Conservation (phyloP, 2,113 vertebrate genomes). For the Brachypodius melanocephalos region DNA sequence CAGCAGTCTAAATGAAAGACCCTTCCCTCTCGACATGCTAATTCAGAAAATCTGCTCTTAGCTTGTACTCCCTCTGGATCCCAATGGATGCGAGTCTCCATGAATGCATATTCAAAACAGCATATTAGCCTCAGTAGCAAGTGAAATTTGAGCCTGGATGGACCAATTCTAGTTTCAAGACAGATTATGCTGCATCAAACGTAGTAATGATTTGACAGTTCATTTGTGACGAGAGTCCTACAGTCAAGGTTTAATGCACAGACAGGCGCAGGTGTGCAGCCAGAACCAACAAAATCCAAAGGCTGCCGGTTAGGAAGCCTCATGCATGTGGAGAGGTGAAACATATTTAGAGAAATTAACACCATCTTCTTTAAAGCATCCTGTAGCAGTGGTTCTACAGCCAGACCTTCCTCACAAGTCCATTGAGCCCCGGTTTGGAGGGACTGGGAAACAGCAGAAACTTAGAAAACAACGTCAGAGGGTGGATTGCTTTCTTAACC, state of each 20-base stretch:
- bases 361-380: slow-evolving; percentile 83
- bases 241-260: slow-evolving; percentile 88
- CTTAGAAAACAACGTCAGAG: not conserved
- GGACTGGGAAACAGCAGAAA: not conserved
- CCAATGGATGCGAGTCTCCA: slow-evolving; percentile 87
- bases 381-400: slow-evolving; percentile 81
- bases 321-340: slow-evolving; percentile 77
- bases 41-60: slow-evolving; percentile 98
- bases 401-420: slow-evolving; percentile 64
- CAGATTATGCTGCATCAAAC: slow-evolving; percentile 99
- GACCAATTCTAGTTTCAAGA: slow-evolving; percentile 98
- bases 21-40: slow-evolving; percentile 98
- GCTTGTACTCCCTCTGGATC: slow-evolving; percentile 92
- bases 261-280: slow-evolving; percentile 89
- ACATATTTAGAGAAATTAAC: slow-evolving; percentile 85
- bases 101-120: slow-evolving; percentile 99
- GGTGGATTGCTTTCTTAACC: not conserved
- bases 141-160: slow-evolving; percentile 83
- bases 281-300: slow-evolving; percentile 81
- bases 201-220: slow-evolving; percentile 99
- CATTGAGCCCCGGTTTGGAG: not conserved
- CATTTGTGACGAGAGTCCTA: slow-evolving; percentile 95
- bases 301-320: slow-evolving; percentile 79
- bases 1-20: slow-evolving; percentile 91
- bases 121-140: slow-evolving; percentile 84